Conservation (phyloP, 1,140 invertebrate genomes). For the Caenorhabditis briggsae region DNA sequence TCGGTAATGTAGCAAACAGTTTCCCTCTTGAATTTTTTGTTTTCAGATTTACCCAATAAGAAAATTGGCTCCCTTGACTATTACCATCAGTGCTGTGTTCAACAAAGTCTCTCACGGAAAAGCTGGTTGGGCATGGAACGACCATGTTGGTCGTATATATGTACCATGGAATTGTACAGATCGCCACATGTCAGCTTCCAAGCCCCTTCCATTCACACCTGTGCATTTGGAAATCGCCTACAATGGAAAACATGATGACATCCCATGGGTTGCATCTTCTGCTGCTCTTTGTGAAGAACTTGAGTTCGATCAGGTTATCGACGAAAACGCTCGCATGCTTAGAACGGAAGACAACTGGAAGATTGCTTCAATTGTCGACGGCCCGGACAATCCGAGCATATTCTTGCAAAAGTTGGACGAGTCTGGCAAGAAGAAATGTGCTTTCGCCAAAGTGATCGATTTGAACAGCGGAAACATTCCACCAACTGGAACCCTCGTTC, state of each 20-base stretch:
- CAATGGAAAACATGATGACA: conserved; percentile 44
- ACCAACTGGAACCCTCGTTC: conserved; percentile 21
- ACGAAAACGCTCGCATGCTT: conserved; percentile 6
- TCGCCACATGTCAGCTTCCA: conserved; percentile 1
- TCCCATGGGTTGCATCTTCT: conserved; percentile 11
- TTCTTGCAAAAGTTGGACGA: conserved; percentile 2
- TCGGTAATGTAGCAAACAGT: neutral
- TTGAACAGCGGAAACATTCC: conserved; percentile 30
- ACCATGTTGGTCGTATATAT: conserved; percentile 31
- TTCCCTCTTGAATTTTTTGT: neutral
- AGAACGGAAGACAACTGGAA: conserved; percentile 37
- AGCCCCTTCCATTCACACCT: conserved; percentile 36
- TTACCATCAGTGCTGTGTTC: conserved; percentile 4
- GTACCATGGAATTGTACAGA: conserved; percentile 20
- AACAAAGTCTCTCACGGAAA: conserved; percentile 44
- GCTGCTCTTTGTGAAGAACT: conserved; percentile 17
- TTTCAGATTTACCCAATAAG: conserved; percentile 21
- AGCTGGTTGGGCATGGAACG: conserved; percentile 47
- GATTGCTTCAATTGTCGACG: neutral
- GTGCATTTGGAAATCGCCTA: conserved; percentile 25
- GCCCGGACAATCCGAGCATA: conserved; percentile 1
- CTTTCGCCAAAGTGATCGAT: conserved; percentile 40
- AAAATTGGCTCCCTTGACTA: neutral
- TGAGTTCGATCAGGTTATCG: conserved; percentile 9
- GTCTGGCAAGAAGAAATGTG: neutral